These are phyloP conservation scores for Zaprionus bogoriensis DNA, from an alignment of 2,888 invertebrate genomes.

Conservation along the genomic window DNA sequence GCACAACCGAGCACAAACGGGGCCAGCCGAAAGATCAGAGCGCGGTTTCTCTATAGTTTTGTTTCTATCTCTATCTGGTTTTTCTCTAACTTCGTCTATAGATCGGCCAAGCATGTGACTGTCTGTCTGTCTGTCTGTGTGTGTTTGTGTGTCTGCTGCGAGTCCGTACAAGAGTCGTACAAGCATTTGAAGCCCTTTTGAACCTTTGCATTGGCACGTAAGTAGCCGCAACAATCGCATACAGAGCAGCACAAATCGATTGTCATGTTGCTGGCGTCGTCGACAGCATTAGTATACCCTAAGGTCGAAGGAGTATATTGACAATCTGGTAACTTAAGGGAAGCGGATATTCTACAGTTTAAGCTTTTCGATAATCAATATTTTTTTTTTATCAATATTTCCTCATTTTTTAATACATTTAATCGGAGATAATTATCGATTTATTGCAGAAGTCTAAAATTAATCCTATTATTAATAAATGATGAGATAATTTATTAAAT, in stretches of 20 bases:
- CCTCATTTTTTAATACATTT: no score
- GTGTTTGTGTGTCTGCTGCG: conserved; percentile 11
- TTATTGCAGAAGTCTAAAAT: no score
- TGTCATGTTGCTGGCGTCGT: conserved; percentile 60
- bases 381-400: no score
- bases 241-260: conserved; percentile 71
- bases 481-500: conserved; percentile 84
- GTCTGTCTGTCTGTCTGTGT: conserved; percentile 14
- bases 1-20: conserved; percentile 49
- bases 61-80: conserved; percentile 7
- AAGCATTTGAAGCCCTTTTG: conserved; percentile 63
- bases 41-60: conserved; percentile 37
- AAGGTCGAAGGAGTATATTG: neutral
- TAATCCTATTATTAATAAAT: conserved; percentile 84
- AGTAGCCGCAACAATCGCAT: conserved; percentile 66
- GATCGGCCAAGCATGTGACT: no score
- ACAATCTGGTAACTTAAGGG: neutral
- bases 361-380: no score
- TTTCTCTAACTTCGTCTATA: conserved; percentile 7
- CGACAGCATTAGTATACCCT: conserved; percentile 38
- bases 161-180: conserved; percentile 15
- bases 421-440: no score
- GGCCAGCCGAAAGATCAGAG: conserved; percentile 71
- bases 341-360: neutral
- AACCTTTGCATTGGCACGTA: conserved; percentile 75